Base-by-base conservation (phyloP, 2,888 invertebrate genomes). In the Drosophila seclusa region DNA sequence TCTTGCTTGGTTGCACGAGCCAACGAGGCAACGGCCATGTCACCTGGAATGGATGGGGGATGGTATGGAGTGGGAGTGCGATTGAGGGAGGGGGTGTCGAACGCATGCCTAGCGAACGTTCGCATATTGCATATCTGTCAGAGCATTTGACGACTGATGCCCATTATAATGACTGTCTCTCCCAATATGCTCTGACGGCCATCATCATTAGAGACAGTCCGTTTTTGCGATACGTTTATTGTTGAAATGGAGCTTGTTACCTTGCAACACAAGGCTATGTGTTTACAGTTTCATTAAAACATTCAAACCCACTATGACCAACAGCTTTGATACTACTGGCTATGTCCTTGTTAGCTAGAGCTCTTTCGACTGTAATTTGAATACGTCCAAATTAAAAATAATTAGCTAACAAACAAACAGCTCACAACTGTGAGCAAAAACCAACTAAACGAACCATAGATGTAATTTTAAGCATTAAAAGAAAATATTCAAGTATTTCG, bases 1-100 rank as follows among this genome's bases (percentile, higher is more conserved):
- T 76, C 70, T 58, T 76, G 80, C 78, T 76, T 76, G 66, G 73
- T 60, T 84, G 85, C 74, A 64, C 72, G 48, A 24, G 67, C 36
- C 69, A 42, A 45, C 34, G 52, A 34, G 29, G 38, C 42, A 52
- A 52, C 32, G 54, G 54, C 18, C 27, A 11, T 38, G 18, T 36
- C 36, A 54, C 24, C 36, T 54, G 27, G n/a, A 27, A 38, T 36
- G 21, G 21, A 10, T 11, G 16, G n/a, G 7, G 27, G 18, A 38
- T 11, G 27, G 55, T 13, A 18, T 27, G 24, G 52, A 34, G n/a
- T 11, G 13, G 57, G 8, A 11, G 40, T n/a, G 29, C 13, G 34
- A 62, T 34, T n/a, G n/a, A 29, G 54, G 50, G 42, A 21, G 27
- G n/a, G 31, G 36, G 38, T 48, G 55, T 53, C 27, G 55, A 21